Base-by-base conservation (phyloP, 2,797 vertebrate species). In the Nothura maculosa region DNA sequence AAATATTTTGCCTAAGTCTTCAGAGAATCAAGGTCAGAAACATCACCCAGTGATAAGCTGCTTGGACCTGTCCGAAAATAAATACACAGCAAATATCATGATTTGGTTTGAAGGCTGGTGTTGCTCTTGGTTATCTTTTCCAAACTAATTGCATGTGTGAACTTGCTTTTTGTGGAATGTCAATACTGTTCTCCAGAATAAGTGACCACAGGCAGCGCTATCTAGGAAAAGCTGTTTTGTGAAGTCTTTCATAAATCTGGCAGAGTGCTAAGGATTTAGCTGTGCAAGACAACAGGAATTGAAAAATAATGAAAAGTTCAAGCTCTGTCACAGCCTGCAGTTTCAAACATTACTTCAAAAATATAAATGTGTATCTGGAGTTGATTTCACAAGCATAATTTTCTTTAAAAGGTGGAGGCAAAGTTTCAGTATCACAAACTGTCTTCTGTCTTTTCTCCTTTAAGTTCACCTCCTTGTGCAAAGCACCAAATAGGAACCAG, bases 211-310 rank as follows among this genome's bases (percentile, higher is more conserved):
- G 74, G 81, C 87, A 81, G 57, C 5, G 3, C 90, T 93, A 83
- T 83, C 90, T 82, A 90, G 90, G 88, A 92, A 81, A 32, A 90
- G 73, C 50, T 91, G 36, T 96, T 90, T 94, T 50, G 58, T 55
- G 32, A 70, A 36, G 54, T 17, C 47, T 83, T 94, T 89, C 55
- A 85, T 92, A 95, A 95, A 68, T 57, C 84, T 89, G 60, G 69
- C 21, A 0, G 11, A 82, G 55, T 20, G 55, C 69, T 91, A 77
- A 83, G 72, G 60, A 85, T 54, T 75, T 73, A 73, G 14, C 81
- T 67, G 54, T 70, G 43, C 72, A 45, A 0, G 30, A 78, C 47
- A 25, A 48, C 47, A 12, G 55, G 70, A 80, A 34, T 12, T 16
- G 40, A 88, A 25, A 81, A 83, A 75, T 62, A 66, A 72, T 12